These are phyloP conservation scores for Poecilia wingei DNA, from an alignment of 2,797 vertebrate species.

Conservation along the genomic window DNA sequence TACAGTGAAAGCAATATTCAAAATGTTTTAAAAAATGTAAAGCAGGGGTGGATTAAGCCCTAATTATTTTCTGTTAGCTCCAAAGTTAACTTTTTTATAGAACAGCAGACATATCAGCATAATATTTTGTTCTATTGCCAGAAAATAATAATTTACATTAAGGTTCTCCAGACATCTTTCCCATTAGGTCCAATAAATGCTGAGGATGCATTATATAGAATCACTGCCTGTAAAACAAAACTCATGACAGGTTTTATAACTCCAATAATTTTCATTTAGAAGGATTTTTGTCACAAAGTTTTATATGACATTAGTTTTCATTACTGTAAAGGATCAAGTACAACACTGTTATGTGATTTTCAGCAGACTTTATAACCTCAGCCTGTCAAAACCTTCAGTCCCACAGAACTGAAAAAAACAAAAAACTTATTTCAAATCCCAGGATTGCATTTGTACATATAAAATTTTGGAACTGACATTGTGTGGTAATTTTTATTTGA, in stretches of 20 bases:
- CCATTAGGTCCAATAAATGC: background rate
- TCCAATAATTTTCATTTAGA: background rate
- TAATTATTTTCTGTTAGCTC: background rate
- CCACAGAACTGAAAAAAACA: background rate
- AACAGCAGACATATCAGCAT: background rate
- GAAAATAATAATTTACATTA: background rate
- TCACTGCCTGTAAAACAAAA: background rate
- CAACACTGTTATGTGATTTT: background rate
- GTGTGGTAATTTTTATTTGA: background rate
- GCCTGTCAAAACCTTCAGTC: background rate
- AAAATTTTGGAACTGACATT: background rate
- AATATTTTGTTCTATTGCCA: background rate
- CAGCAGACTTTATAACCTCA: background rate
- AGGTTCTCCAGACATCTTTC: background rate
- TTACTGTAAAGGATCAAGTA: background rate
- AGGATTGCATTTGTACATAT: background rate
- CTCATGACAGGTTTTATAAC: background rate
- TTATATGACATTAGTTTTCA: background rate
- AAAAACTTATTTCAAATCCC: background rate
- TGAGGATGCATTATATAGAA: background rate
- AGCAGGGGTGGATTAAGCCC: background rate
- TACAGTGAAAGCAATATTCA: background rate
- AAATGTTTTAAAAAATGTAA: background rate
- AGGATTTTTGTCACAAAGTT: background rate
- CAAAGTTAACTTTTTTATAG: background rate